phyloP scores from a whole-genome alignment of 2,113 vertebrate species.

The Hipposideros armiger region DNA sequence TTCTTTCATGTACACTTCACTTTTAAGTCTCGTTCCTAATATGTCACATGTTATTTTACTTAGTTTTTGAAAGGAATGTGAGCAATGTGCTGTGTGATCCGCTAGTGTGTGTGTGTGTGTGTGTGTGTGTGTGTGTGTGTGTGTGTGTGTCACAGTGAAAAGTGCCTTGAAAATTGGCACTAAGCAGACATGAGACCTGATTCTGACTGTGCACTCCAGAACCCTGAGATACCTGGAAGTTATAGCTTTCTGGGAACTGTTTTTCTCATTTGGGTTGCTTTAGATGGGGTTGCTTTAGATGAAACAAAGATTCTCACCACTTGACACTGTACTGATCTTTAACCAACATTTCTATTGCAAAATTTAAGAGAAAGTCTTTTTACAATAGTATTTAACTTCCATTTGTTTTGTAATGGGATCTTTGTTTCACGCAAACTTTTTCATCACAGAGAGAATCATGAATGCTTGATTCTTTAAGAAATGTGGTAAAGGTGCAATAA shows the following conservation, averaged over 20 bases:
- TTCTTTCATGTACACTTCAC: background rate
- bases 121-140: background rate
- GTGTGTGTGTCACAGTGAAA: background rate
- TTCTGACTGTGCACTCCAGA: background rate
- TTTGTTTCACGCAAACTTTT: background rate
- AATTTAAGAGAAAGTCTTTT: background rate
- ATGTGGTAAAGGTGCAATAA: background rate
- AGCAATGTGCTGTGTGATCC: background rate
- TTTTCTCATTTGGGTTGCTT: background rate
- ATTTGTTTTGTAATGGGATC: background rate
- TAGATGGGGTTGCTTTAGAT: background rate
- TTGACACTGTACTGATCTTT: background rate
- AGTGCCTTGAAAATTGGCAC: background rate
- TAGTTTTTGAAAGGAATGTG: conserved; percentile 36
- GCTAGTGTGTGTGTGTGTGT: background rate
- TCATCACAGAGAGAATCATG: background rate
- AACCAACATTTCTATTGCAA: background rate
- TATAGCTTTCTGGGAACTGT: background rate
- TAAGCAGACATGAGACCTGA: background rate
- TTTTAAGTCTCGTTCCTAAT: conserved; percentile 23
- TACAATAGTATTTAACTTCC: background rate
- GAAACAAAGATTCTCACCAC: background rate
- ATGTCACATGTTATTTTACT: conserved; percentile 12
- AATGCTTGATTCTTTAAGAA: background rate
- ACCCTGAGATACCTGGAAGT: background rate